Evolutionary conservation across 2,888 invertebrate genomes (phyloP), one percentile per base, ranked within the genome.

Genomic region (Netelia melanura): DNA sequence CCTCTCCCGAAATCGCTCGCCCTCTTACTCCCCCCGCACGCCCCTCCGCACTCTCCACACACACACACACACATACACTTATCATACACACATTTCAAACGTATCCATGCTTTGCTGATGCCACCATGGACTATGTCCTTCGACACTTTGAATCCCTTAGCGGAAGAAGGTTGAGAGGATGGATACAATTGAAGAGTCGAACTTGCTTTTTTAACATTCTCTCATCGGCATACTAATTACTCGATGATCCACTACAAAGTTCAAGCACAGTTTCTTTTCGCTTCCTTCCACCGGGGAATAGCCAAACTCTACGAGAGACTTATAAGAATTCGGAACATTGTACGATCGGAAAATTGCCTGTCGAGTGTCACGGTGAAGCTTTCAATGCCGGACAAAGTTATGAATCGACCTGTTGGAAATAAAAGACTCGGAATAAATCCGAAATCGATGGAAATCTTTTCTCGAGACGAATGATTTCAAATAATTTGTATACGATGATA

Each of bases 1-100:
- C 68, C 82, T 72, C 38, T 38, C 38, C 71, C 65, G 67, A 72
- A 54, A 80, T 72, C 56, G 56, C 21, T 48, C 54, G 72, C 62
- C 52, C 68, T 77, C 38, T 38, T 38, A 6, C 38, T 6, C 38
- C 38, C 72, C 30, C 75, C 78, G 62, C 30, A 30, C 30, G 3
- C 30, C 2, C 30, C 30, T 3, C 2, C 30, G 25, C 10, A 68
- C 54, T 43, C 71, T 44, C 30, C 71, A 56, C 78, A 61, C 44
- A 38, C 71, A 43, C 71, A 56, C 78, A 65, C 44, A 52, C 74
- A 25, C 71, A 43, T 65, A 64, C 56, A n/a, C 72, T 70, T 65
- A 58, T 43, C 9, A 2, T 44, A 54, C 21, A 44, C 38, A 62
- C 62, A 62, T 17, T 72, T 52, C 56, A 80, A 72, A 54, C 74